Percentiles rank a stretch among this genome's conserved stretches.
These are phyloP conservation scores for Prunella himalayana DNA, from an alignment of 2,113 vertebrate genomes.

Conservation along the genomic window DNA sequence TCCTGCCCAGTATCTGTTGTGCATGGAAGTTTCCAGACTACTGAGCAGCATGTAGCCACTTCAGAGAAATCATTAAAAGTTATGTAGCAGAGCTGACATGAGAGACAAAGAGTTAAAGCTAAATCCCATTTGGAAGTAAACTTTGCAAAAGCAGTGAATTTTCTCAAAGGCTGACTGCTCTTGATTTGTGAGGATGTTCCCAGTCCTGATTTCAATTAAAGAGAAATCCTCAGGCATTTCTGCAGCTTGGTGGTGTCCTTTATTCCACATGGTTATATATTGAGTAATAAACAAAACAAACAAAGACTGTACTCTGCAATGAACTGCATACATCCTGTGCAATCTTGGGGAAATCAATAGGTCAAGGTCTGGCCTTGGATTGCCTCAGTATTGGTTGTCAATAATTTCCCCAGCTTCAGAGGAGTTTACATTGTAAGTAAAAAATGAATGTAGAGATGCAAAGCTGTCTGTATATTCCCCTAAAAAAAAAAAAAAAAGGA, in stretches of 20 bases:
- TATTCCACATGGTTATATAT: conserved; percentile 37
- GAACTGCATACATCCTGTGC: background rate
- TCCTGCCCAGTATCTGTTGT: background rate
- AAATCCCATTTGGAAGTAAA: conserved; percentile 1
- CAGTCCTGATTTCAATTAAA: conserved; percentile 60
- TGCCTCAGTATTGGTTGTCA: background rate
- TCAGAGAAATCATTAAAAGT: background rate
- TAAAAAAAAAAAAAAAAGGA: background rate
- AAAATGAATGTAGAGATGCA: background rate
- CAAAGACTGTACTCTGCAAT: conserved; percentile 11
- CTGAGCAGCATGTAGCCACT: background rate
- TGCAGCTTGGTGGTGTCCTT: background rate
- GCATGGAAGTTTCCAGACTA: background rate
- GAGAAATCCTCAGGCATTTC: conserved; percentile 53
- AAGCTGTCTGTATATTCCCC: background rate
- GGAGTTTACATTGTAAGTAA: background rate
- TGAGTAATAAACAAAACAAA: conserved; percentile 62
- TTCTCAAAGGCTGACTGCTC: background rate
- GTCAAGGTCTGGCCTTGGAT: conserved; percentile 38
- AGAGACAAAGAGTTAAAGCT: conserved; percentile 41
- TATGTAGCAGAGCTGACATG: background rate
- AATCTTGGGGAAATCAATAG: conserved; percentile 12
- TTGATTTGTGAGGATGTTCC: background rate
- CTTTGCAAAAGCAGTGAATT: conserved; percentile 18
- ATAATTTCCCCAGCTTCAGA: background rate